Percentiles rank a stretch among this genome's conserved stretches.
These are phyloP conservation scores for Zaprionus africanus DNA, from an alignment of 1,140 invertebrate genomes.

Conservation along the genomic window DNA sequence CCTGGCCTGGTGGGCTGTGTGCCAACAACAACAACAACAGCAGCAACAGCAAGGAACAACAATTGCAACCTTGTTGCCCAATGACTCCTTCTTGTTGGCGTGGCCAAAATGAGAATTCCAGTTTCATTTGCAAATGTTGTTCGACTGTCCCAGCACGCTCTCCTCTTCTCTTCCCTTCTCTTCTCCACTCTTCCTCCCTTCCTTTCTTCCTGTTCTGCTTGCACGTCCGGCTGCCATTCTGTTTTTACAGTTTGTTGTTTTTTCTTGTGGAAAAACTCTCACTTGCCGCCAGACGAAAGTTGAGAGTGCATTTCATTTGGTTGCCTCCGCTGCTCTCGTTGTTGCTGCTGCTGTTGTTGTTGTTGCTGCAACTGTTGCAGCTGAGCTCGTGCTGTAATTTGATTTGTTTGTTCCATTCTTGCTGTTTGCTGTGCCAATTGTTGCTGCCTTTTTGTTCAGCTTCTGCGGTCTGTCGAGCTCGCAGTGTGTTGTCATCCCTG, in stretches of 20 bases:
- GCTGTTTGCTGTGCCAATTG: conserved; percentile 19
- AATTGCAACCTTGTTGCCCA: conserved; percentile 26
- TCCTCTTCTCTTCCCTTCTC: neutral
- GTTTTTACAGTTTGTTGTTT: conserved; percentile 26
- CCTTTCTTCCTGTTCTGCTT: neutral
- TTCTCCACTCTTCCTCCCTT: neutral
- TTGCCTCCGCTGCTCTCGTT: conserved; percentile 1
- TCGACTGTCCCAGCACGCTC: neutral
- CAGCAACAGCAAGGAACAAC: neutral
- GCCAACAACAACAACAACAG: neutral
- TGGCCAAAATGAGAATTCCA: conserved; percentile 41
- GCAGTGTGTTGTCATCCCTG: neutral
- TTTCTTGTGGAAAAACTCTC: conserved; percentile 38
- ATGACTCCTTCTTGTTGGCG: conserved; percentile 28
- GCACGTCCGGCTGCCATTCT: conserved; percentile 1
- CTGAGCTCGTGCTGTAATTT: conserved; percentile 35
- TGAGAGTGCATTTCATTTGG: conserved; percentile 36
- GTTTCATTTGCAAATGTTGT: conserved; percentile 52
- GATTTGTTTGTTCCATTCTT: conserved; percentile 44
- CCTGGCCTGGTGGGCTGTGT: neutral
- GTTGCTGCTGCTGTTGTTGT: conserved; percentile 1
- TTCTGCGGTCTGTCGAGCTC: neutral
- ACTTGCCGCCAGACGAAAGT: conserved; percentile 23
- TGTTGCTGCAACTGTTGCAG: conserved; percentile 21
- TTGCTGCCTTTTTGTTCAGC: conserved; percentile 8